Conservation (phyloP, 2,113 vertebrate genomes). For the Macrotus californicus region DNA sequence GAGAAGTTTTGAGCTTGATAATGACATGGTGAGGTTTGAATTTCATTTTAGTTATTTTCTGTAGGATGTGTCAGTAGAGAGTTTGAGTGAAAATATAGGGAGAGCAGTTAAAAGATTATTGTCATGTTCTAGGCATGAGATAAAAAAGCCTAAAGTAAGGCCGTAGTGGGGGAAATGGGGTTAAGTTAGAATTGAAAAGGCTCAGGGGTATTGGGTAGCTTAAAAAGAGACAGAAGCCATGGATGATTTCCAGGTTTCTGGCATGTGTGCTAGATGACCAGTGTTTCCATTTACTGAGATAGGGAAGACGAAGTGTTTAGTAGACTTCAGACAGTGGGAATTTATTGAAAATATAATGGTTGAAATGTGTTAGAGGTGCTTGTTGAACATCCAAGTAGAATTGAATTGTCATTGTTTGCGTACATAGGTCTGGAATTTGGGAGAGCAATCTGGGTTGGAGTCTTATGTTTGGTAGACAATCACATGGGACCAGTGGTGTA, state of each 20-base stretch:
- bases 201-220: not conserved
- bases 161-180: not conserved
- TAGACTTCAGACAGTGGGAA: not conserved
- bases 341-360: not conserved
- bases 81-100: not conserved
- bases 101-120: not conserved
- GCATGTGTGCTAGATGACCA: not conserved
- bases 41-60: constrained; percentile 8
- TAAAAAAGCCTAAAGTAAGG: not conserved
- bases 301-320: not conserved
- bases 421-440: not conserved
- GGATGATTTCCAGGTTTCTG: not conserved
- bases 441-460: not conserved
- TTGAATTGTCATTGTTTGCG: not conserved
- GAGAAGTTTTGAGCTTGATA: constrained; percentile 13
- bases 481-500: not conserved
- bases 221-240: not conserved
- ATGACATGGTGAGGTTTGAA: not conserved
- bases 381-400: not conserved
- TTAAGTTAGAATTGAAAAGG: not conserved
- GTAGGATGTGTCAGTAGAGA: not conserved
- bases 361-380: not conserved
- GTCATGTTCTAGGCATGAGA: not conserved
- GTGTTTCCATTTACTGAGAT: not conserved
- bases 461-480: not conserved